Evolutionary conservation across 2,113 vertebrate species (phyloP), one percentile per base, ranked within the genome.

Genomic region (Poeciliopsis turrubarensis): DNA sequence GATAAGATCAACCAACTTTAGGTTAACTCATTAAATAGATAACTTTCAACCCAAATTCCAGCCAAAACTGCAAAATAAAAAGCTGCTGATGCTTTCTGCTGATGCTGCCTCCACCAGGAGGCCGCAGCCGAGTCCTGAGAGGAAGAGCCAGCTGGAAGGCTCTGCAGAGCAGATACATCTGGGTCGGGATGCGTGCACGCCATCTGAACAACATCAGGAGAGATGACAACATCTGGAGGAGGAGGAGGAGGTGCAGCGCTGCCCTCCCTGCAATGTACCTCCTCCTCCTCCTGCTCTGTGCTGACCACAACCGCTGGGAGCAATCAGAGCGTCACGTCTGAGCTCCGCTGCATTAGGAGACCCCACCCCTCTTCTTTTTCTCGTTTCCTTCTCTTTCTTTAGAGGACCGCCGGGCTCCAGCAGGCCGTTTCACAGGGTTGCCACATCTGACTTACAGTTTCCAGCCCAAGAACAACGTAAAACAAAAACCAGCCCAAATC

Each of bases 261-360:
- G 1, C 73, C 78, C 69, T 60, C 72, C 68, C 80, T 60, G 73
- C 64, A 31, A 77, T 83, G 82, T 70, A 77, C 64, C 47, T 73
- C 79, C 70, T 26, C 79, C 70, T 26, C 47, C 39, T 25, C 4
- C 71, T 73, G 32, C 70, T 76, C 84, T 64, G 75, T 47, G 63
- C 81, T 79, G 87, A 90, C 90, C 92, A 91, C 91, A 91, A 88
- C 87, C 87, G 54, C 90, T 92, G 89, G 86, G 90, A 92, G 89
- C 88, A 90, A 92, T 92, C 91, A 92, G 74, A 90, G 83, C 78
- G 80, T 90, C 88, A 90, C 79, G 86, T 91, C 82, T 91, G 84
- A 90, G 79, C 90, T 86, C 75, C 75, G 9, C 73, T 88, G 87
- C 86, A 89, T 78, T 81, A 80, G 89, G 86, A 89, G 75, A 79